Conservation (phyloP, 2,797 vertebrate genomes). For the Cryptoprocta ferox region DNA sequence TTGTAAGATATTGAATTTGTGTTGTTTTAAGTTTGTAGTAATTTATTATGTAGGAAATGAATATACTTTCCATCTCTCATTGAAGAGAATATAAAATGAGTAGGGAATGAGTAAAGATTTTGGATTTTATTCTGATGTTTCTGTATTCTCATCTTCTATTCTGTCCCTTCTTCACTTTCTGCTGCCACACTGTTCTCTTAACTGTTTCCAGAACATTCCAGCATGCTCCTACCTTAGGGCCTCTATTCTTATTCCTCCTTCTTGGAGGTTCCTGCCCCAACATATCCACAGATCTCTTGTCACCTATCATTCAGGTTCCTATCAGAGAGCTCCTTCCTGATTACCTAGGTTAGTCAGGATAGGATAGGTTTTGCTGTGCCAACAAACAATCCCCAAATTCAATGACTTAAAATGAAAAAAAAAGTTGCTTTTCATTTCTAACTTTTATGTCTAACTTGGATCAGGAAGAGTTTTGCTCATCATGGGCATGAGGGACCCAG, state of each 20-base stretch:
- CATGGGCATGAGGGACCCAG: not conserved
- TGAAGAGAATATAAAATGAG: not conserved
- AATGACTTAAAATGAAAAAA: not conserved
- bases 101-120: not conserved
- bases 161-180: not conserved
- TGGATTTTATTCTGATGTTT: not conserved
- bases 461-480: not conserved
- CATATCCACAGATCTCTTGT: not conserved
- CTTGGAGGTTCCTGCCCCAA: not conserved
- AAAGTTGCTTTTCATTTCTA: not conserved
- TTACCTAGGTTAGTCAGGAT: not conserved
- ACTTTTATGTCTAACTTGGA: not conserved
- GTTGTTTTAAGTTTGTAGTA: not conserved
- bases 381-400: not conserved
- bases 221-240: not conserved
- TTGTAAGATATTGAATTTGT: not conserved
- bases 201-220: not conserved
- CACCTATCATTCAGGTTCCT: not conserved
- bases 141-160: not conserved
- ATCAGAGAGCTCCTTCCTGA: not conserved
- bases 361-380: not conserved
- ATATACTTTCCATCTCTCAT: not conserved
- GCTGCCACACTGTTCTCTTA: not conserved
- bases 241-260: not conserved
- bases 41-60: not conserved